Conservation (phyloP, 2,113 vertebrate species). For the Nesogale talazaci region DNA sequence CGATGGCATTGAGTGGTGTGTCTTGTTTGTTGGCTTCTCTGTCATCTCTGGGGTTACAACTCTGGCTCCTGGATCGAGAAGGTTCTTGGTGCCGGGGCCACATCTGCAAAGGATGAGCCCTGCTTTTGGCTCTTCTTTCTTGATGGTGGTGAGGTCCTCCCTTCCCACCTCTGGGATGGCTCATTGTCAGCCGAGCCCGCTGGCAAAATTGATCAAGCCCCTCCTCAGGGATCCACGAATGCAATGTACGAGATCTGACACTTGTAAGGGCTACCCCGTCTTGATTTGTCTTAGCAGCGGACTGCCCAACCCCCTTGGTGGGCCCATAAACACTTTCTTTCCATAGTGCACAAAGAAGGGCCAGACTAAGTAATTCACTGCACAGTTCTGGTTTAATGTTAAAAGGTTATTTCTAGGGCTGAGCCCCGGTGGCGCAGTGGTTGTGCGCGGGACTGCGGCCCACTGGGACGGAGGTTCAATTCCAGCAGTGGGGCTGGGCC, state of each 20-base stretch:
- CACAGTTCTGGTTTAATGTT: no score
- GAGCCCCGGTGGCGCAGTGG: no score
- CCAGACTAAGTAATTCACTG: background rate
- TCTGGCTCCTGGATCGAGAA: background rate
- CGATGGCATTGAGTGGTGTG: no score
- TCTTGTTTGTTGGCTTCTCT: no score
- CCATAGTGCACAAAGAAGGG: background rate
- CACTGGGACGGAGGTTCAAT: no score
- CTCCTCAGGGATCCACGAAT: background rate
- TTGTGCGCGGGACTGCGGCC: no score
- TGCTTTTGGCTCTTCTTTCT: background rate
- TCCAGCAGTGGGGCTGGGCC: no score
- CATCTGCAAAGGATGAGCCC: background rate
- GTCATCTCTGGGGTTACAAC: background rate
- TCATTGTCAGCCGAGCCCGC: background rate
- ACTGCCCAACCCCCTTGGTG: background rate
- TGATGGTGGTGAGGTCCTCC: background rate
- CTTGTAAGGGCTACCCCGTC: background rate
- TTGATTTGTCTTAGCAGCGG: background rate
- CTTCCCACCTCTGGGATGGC: background rate
- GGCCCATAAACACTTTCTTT: background rate
- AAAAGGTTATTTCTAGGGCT: no score
- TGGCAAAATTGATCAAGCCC: background rate
- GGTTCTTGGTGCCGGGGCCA: background rate
- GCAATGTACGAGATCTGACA: background rate